Conservation (phyloP, 1,140 invertebrate genomes). For the Bombus waltoni region DNA sequence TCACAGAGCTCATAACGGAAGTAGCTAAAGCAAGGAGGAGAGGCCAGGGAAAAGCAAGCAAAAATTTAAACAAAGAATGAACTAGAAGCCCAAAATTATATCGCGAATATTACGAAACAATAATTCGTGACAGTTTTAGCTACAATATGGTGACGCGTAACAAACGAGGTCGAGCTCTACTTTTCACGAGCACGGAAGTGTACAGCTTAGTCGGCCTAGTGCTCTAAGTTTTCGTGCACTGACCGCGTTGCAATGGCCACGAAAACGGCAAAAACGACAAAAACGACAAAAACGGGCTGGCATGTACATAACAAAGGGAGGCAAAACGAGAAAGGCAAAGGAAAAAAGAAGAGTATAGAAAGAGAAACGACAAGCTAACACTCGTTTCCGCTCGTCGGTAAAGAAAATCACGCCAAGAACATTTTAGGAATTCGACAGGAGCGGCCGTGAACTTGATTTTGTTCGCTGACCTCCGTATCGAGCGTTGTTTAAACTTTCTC, state of each 20-base stretch:
- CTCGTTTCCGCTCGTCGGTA: background rate
- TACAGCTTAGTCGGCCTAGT: slow-evolving; percentile 11
- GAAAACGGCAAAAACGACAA: background rate
- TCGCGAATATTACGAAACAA: slow-evolving; percentile 42
- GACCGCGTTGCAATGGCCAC: background rate
- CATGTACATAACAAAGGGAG: background rate
- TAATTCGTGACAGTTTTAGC: slow-evolving; percentile 41
- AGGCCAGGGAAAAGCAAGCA: too few relatives aligned
- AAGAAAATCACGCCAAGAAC: slow-evolving; percentile 32
- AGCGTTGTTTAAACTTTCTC: slow-evolving; percentile 40
- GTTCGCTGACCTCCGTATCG: slow-evolving; percentile 10
- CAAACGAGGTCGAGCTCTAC: slow-evolving; percentile 52
- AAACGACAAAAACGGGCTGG: background rate
- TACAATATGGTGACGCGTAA: slow-evolving; percentile 23
- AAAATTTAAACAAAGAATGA: background rate
- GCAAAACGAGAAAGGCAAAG: too few relatives aligned
- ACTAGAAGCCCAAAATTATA: slow-evolving; percentile 1
- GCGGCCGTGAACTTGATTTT: slow-evolving; percentile 51
- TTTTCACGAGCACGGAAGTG: slow-evolving; percentile 33
- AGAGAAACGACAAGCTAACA: background rate
- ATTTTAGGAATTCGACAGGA: slow-evolving; percentile 42
- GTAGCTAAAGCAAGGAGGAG: too few relatives aligned
- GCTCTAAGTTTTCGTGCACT: slow-evolving; percentile 29
- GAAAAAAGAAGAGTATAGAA: background rate
- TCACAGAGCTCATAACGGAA: background rate